Conservation (phyloP, 2,113 vertebrate genomes). For the Epinephelus lanceolatus region DNA sequence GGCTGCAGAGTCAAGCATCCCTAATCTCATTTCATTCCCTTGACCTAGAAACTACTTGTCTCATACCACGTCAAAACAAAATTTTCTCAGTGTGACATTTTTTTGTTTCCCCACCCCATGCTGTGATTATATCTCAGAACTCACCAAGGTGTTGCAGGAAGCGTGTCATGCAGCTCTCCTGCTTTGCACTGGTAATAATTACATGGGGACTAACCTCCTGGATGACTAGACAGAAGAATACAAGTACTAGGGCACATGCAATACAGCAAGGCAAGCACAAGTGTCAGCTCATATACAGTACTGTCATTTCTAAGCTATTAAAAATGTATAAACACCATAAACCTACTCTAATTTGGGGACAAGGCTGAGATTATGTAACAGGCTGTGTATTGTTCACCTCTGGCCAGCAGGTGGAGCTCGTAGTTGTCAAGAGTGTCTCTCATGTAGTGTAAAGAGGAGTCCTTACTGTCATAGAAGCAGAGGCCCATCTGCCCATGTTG, state of each 20-base stretch:
- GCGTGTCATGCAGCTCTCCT: constrained; percentile 88
- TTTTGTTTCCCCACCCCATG: neutral
- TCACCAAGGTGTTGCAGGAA: constrained; percentile 88
- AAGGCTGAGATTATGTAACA: neutral
- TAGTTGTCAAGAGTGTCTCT: constrained; percentile 87
- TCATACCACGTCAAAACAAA: constrained; percentile 36
- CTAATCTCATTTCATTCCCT: constrained; percentile 50
- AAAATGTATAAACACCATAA: neutral
- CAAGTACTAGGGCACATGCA: neutral
- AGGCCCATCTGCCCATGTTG: constrained; percentile 88
- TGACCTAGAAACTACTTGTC: constrained; percentile 58
- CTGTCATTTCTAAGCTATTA: neutral
- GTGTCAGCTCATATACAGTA: neutral
- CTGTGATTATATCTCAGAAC: constrained; percentile 23
- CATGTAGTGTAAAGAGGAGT: constrained; percentile 91
- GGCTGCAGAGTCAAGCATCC: constrained; percentile 21
- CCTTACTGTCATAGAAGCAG: constrained; percentile 91
- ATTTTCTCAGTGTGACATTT: constrained; percentile 8
- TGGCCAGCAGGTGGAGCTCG: constrained; percentile 88
- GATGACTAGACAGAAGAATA: constrained; percentile 80
- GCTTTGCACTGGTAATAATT: constrained; percentile 94
- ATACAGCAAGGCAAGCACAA: neutral
- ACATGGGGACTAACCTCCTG: constrained; percentile 89
- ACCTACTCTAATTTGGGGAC: neutral
- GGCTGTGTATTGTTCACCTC: constrained; percentile 78